Percentiles rank a stretch among this genome's conserved stretches.
phyloP scores from a whole-genome alignment of 2,888 invertebrate species.

The Azorinus chamasolen region DNA sequence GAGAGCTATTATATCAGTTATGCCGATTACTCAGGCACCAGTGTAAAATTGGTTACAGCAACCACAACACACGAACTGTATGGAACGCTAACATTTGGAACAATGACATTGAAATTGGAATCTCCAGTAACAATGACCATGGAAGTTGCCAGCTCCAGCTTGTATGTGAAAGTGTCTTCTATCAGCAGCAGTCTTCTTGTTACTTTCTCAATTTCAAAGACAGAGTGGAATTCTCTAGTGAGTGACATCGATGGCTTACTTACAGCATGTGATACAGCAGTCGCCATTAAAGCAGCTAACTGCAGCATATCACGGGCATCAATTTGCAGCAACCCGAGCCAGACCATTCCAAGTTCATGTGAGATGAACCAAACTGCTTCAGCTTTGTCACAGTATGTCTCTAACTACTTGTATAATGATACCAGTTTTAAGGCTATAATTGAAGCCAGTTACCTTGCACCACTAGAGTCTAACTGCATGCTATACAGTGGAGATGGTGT shows the following conservation, averaged over 20 bases:
- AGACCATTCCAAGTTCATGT: constrained; percentile 51
- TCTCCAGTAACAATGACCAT: constrained; percentile 56
- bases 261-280: constrained; percentile 59
- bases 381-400: constrained; percentile 49
- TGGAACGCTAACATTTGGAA: constrained; percentile 42
- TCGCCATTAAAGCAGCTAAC: constrained; percentile 44
- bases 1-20: constrained; percentile 53
- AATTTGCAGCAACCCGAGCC: constrained; percentile 41
- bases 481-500: constrained; percentile 58
- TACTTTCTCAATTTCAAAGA: constrained; percentile 43
- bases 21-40: constrained; percentile 36
- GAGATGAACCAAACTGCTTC: constrained; percentile 35
- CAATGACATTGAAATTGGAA: constrained; percentile 46
- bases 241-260: constrained; percentile 51
- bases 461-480: constrained; percentile 63
- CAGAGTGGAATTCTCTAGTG: constrained; percentile 43
- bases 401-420: constrained; percentile 27
- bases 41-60: constrained; percentile 33
- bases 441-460: constrained; percentile 41
- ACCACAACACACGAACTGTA: constrained; percentile 34
- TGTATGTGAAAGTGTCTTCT: constrained; percentile 50
- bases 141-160: constrained; percentile 35
- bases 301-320: constrained; percentile 45
- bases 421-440: constrained; percentile 45
- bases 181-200: constrained; percentile 53